Conservation (phyloP, 2,888 invertebrate species). For the Acanthosepion pharaonis region DNA sequence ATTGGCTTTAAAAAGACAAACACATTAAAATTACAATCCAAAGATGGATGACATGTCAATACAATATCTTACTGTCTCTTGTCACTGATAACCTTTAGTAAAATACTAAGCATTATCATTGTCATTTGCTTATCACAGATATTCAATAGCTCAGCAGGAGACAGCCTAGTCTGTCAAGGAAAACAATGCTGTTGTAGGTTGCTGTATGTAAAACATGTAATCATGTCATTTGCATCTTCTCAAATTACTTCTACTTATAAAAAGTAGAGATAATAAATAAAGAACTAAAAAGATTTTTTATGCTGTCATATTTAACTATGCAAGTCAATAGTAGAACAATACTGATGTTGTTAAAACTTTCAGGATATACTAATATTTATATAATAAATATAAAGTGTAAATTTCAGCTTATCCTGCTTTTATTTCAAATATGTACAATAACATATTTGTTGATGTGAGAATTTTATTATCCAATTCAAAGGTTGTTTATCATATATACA, state of each 20-base stretch:
- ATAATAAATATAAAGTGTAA: too few relatives aligned
- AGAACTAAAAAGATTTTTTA: background rate
- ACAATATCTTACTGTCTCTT: background rate
- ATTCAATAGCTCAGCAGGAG: constrained; percentile 33
- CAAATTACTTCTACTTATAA: background rate
- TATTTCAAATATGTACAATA: too few relatives aligned
- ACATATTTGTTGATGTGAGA: too few relatives aligned
- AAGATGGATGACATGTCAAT: background rate
- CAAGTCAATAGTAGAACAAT: too few relatives aligned
- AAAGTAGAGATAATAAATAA: background rate
- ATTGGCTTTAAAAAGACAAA: background rate
- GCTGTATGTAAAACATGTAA: background rate
- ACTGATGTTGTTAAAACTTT: too few relatives aligned
- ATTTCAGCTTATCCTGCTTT: too few relatives aligned
- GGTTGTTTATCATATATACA: too few relatives aligned
- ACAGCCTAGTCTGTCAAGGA: constrained; percentile 18
- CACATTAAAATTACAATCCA: background rate
- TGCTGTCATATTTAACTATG: too few relatives aligned
- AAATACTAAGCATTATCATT: background rate
- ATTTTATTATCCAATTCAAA: too few relatives aligned
- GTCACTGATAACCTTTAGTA: constrained; percentile 23
- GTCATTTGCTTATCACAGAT: background rate
- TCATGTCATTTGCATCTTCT: constrained; percentile 2
- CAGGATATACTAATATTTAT: too few relatives aligned
- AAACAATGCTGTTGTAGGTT: constrained; percentile 15